Conservation (phyloP, 2,888 invertebrate genomes). For the Netelia fuscicornis region DNA sequence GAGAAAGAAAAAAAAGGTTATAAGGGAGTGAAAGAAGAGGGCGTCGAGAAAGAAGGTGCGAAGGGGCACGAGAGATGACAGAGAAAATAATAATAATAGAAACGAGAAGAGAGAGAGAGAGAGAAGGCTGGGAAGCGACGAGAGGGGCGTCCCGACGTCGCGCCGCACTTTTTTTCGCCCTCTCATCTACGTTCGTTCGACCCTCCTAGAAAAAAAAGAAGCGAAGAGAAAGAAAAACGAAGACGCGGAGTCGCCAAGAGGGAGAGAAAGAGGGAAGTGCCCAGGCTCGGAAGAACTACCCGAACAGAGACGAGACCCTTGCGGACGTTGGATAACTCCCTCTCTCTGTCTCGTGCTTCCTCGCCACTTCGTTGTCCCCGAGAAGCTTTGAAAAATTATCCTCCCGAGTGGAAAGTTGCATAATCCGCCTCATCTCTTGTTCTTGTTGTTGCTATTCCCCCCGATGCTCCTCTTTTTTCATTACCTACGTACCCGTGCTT, state of each 20-base stretch:
- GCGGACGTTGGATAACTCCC: conserved; percentile 65
- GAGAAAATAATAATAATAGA: conserved; percentile 59
- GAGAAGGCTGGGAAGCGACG: conserved; percentile 51
- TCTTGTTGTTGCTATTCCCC: conserved; percentile 20
- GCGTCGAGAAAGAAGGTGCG: conserved; percentile 67
- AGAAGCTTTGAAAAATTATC: conserved; percentile 82
- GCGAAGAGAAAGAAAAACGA: not conserved
- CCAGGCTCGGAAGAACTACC: conserved; percentile 40
- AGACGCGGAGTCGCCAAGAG: conserved; percentile 50
- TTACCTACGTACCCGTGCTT: conserved; percentile 3
- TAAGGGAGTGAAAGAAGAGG: conserved; percentile 22
- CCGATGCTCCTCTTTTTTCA: conserved; percentile 31
- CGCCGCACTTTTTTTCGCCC: conserved; percentile 48
- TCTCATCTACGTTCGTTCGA: conserved; percentile 41
- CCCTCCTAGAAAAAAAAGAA: conserved; percentile 2
- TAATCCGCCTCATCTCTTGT: conserved; percentile 74
- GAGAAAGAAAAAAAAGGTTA: conserved; percentile 9
- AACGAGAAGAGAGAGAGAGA: not conserved
- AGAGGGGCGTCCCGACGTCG: conserved; percentile 53
- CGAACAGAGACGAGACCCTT: conserved; percentile 71
- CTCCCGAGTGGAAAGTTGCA: conserved; percentile 80
- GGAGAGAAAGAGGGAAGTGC: conserved; percentile 53
- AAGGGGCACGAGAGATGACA: conserved; percentile 70
- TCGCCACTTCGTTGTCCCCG: conserved; percentile 48
- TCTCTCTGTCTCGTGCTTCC: conserved; percentile 19